Base-by-base conservation (phyloP, 1,140 invertebrate species). In the Ips typographus region DNA sequence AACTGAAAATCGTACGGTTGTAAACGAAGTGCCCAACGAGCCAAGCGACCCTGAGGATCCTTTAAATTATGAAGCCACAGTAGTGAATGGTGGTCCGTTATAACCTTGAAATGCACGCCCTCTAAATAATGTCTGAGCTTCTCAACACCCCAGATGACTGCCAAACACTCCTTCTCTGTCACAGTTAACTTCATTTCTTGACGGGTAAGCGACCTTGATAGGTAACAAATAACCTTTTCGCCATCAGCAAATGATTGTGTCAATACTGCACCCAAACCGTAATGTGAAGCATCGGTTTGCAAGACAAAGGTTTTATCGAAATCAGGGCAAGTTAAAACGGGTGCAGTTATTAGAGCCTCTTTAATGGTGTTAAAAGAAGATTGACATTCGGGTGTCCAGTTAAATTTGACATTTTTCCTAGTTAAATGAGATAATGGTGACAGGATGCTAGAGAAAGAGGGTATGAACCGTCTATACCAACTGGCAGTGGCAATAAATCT, bases 141-240 rank as follows among this genome's bases (percentile, higher is more conserved):
- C n/a, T n/a, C n/a, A n/a, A n/a, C n/a, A n/a, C n/a, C n/a, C n/a
- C 22, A 22, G 22, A 22, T 22, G 22, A 22, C n/a, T 1, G 82
- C 81, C 39, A 85, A 70, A 63, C 79, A 80, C 78, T 86, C 83
- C 60, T 77, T 73, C 72, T 86, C 83, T 1, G 80, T 82, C 3
- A 74, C 74, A 2, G 70, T 70, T 65, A 83, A 86, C 39, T n/a
- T 84, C 83, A 47, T 66, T 74, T 88, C 85, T 1, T 67, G 58
- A 61, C 67, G 69, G 4, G 62, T 73, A 6, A 75, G 52, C 0
- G 70, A 63, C n/a, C 70, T 53, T 43, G 44, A 58, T 3, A 70
- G 43, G 56, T 55, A 74, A 38, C 51, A 64, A 41, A 68, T 67
- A 1, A 72, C 71, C 2, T 59, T 56, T 47, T 71, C 71, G 2